Evolutionary conservation across 2,888 invertebrate genomes (phyloP).

Genomic region (Drosophila lacicola): DNA sequence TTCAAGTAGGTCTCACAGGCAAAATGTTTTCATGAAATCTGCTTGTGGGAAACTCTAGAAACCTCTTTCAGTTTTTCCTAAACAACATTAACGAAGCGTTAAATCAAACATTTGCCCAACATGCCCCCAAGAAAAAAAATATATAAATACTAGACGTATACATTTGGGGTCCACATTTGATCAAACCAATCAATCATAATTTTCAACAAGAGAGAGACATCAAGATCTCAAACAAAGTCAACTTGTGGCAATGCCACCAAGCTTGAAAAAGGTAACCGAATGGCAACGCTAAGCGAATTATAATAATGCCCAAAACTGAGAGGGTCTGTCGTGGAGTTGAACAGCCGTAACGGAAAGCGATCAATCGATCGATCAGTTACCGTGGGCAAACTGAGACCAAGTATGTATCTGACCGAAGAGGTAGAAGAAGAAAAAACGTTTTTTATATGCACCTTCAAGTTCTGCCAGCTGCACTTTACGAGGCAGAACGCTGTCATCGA

Average conservation of each 20-base stretch:
- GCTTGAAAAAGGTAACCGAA: constrained; percentile 20
- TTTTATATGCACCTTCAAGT: constrained; percentile 18
- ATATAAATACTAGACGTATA: not conserved
- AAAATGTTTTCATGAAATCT: no score
- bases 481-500: constrained; percentile 52
- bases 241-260: constrained; percentile 49
- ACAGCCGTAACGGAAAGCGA: constrained; percentile 29
- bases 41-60: not conserved
- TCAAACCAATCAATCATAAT: constrained; percentile 75
- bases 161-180: constrained; percentile 41
- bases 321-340: constrained; percentile 22
- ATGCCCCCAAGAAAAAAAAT: not conserved
- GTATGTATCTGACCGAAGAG: constrained; percentile 14
- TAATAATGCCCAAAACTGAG: constrained; percentile 24
- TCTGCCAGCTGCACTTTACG: constrained; percentile 55
- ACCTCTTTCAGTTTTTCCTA: constrained; percentile 13
- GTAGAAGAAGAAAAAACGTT: not conserved
- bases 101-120: constrained; percentile 64
- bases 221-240: constrained; percentile 40
- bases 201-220: constrained; percentile 51
- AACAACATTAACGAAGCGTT: constrained; percentile 53
- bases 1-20: no score
- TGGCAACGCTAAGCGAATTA: constrained; percentile 38
- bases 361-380: constrained; percentile 50
- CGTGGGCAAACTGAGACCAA: constrained; percentile 18